These are phyloP conservation scores for Ophion obscuratus DNA, from an alignment of 2,888 invertebrate genomes.

Conservation along the genomic window DNA sequence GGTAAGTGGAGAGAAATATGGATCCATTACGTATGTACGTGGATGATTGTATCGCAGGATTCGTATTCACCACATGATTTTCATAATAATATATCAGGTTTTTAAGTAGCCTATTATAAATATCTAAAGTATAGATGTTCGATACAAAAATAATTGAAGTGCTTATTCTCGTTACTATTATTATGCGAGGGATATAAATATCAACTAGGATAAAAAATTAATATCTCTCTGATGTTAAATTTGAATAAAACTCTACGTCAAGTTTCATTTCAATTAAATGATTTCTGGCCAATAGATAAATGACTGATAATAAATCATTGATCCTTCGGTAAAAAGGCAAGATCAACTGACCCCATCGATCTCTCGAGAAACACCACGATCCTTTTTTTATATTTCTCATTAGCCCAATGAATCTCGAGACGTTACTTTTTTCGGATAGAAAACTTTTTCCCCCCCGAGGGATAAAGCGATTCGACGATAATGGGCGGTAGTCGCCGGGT, in stretches of 20 bases:
- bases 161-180: neutral
- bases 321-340: neutral
- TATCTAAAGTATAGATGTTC: neutral
- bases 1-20: conserved; percentile 38
- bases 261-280: neutral
- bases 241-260: neutral
- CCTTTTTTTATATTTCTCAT: neutral
- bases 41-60: conserved; percentile 36
- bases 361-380: neutral
- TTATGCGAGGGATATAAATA: neutral
- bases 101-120: neutral
- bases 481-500: conserved; percentile 8
- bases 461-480: conserved; percentile 6
- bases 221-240: neutral
- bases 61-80: conserved; percentile 31
- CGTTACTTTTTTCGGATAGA: neutral
- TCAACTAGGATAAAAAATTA: neutral
- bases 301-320: neutral
- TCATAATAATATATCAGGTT: conserved; percentile 16
- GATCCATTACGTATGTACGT: conserved; percentile 28
- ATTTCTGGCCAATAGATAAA: neutral
- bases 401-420: neutral
- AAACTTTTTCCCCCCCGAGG: neutral
- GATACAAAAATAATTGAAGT: neutral
- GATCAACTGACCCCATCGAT: neutral